Conservation (phyloP, 2,113 vertebrate species). For the Spermophilus dauricus region DNA sequence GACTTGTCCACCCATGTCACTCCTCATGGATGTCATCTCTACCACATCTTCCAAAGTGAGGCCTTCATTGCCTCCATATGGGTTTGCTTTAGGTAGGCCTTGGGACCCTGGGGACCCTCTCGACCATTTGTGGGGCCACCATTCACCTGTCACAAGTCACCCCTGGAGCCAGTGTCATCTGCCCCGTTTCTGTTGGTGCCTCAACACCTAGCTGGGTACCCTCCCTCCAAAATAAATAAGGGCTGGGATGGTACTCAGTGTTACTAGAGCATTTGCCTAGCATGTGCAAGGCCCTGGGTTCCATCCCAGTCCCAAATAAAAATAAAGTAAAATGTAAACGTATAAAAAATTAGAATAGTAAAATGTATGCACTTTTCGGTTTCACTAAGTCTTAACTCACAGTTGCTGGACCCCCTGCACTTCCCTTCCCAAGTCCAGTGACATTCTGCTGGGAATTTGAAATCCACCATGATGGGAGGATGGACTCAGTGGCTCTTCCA, state of each 20-base stretch:
- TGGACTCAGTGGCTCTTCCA: neutral
- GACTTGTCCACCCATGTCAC: neutral
- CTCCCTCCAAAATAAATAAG: no score
- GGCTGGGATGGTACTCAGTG: neutral
- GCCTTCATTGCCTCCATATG: neutral
- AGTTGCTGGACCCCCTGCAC: no score
- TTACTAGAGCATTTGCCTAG: neutral
- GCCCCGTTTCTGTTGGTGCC: neutral
- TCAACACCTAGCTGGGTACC: neutral
- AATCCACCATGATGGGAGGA: neutral
- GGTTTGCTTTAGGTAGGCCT: constrained; percentile 72
- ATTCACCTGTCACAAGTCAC: neutral
- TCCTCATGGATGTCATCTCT: neutral
- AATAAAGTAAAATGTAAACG: neutral
- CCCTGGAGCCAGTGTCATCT: neutral
- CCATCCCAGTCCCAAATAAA: neutral
- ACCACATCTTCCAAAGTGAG: neutral
- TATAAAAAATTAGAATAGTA: neutral
- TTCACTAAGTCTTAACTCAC: neutral
- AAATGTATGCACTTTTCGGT: neutral
- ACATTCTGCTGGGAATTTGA: neutral
- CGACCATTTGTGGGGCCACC: neutral
- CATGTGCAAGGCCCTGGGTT: neutral
- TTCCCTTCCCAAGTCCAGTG: neutral
- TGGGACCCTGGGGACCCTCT: neutral